A percentile compares a stretch with the other conserved stretches of the same genome.
Evolutionary conservation across 2,888 invertebrate species (phyloP).

Genomic region (Brenthis ino): DNA sequence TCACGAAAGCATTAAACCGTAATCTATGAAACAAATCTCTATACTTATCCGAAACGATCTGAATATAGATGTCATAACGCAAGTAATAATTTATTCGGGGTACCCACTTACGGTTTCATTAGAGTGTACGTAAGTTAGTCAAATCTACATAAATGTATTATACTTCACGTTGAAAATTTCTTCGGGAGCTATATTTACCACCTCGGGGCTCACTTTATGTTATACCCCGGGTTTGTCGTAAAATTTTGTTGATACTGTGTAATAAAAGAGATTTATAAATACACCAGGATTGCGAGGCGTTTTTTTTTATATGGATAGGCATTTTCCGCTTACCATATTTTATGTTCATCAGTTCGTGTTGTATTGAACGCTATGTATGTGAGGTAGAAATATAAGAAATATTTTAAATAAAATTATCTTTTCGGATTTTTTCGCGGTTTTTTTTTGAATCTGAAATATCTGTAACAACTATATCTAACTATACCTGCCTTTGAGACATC

Average conservation of each 20-base stretch:
- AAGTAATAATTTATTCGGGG: constrained; percentile 65
- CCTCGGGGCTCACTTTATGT: constrained; percentile 44
- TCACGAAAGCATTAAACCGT: constrained; percentile 4
- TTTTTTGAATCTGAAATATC: too few species aligned
- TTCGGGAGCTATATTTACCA: constrained; percentile 47
- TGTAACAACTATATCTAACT: too few species aligned
- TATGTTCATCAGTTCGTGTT: constrained; percentile 25
- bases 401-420: too few species aligned
- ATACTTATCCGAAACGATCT: constrained; percentile 9
- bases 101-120: constrained; percentile 67
- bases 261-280: constrained; percentile 43
- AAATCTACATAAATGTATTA: constrained; percentile 71
- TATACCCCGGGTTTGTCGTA: constrained; percentile 45
- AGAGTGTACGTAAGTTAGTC: constrained; percentile 60
- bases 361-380: constrained; percentile 13
- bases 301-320: constrained; percentile 33
- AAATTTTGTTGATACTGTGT: constrained; percentile 46
- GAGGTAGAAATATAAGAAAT: background rate
- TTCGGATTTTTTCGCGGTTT: too few species aligned
- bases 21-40: constrained; percentile 14
- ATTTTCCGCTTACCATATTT: constrained; percentile 25
- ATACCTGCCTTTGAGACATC: too few species aligned
- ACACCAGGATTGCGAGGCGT: constrained; percentile 18
- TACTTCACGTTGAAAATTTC: constrained; percentile 57
- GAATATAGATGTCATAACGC: constrained; percentile 53